These are phyloP conservation scores for Dipodomys stephensi DNA, from an alignment of 2,113 vertebrate genomes.

Conservation along the genomic window DNA sequence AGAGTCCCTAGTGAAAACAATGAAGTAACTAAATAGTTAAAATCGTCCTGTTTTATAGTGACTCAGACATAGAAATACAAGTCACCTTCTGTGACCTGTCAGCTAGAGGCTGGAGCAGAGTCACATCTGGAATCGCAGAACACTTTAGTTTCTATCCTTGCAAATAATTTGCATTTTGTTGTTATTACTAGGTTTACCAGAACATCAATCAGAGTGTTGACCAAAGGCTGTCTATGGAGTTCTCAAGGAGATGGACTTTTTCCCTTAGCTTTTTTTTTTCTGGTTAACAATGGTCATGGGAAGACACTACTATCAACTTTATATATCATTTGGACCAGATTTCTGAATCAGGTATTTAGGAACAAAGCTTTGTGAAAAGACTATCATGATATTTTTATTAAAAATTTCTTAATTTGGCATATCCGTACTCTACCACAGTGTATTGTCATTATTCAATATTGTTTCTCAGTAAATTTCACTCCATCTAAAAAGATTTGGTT, in stretches of 20 bases:
- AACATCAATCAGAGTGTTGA: neutral
- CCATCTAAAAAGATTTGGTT: neutral
- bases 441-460: neutral
- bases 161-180: neutral
- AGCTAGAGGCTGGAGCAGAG: neutral
- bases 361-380: neutral
- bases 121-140: neutral
- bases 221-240: neutral
- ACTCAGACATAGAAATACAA: neutral
- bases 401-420: neutral
- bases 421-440: neutral
- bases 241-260: neutral
- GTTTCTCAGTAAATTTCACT: neutral
- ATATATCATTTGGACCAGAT: neutral
- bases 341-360: neutral
- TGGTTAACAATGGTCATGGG: neutral
- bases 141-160: neutral
- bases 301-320: neutral
- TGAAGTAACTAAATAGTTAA: constrained; percentile 28
- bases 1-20: neutral
- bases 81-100: neutral
- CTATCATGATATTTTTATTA: neutral
- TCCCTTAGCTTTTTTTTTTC: neutral
- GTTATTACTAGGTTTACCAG: neutral
- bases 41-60: neutral